phyloP scores from a whole-genome alignment of 2,113 vertebrate genomes.

The Engraulis encrasicolus region DNA sequence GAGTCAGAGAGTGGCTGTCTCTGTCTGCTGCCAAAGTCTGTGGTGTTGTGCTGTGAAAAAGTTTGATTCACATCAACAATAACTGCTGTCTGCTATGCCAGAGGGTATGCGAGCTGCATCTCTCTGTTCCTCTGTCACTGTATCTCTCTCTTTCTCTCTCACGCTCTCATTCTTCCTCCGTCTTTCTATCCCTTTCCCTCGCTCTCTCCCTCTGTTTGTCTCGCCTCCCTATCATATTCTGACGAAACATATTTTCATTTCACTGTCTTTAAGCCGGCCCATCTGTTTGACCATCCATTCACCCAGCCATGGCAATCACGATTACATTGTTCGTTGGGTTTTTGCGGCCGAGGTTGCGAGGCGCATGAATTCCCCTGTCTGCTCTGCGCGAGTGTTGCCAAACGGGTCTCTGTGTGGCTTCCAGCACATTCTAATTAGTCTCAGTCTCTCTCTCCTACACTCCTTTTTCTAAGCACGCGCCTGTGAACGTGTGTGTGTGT shows the following conservation, averaged over 20 bases:
- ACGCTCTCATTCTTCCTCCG: background rate
- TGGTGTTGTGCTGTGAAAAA: background rate
- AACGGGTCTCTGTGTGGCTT: background rate
- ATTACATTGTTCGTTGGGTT: constrained; percentile 11
- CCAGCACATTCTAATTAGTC: constrained; percentile 17
- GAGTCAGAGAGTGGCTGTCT: background rate
- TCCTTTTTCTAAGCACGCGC: background rate
- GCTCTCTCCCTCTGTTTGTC: background rate
- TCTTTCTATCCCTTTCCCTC: no score
- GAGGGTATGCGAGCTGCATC: background rate
- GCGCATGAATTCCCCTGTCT: constrained; percentile 6
- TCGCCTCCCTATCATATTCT: background rate
- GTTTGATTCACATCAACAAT: constrained; percentile 14
- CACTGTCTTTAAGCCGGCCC: background rate
- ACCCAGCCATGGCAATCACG: constrained; percentile 13
- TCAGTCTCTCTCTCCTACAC: background rate
- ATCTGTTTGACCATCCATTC: constrained; percentile 9
- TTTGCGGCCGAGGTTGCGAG: constrained; percentile 6
- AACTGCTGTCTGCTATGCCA: constrained; percentile 1
- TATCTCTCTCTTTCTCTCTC: background rate
- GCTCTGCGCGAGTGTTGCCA: background rate
- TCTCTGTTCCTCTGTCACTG: background rate
- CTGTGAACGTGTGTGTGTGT: no score
- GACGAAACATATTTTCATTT: background rate
- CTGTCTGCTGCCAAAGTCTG: background rate